Conservation (phyloP, 1,140 invertebrate species). For the Dinoponera quadriceps region DNA sequence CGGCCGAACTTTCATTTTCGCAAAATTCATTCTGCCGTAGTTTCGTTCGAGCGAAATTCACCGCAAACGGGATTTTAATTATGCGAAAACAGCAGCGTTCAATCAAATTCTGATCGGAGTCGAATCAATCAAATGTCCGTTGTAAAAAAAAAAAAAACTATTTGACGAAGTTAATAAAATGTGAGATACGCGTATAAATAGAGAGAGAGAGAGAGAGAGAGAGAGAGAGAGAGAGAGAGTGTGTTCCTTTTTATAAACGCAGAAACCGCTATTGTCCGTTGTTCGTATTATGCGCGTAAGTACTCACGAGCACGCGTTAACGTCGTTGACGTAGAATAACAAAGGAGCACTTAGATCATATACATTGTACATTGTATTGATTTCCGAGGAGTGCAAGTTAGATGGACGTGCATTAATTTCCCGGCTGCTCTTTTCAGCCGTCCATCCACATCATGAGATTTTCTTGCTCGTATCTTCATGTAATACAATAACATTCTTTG, state of each 20-base stretch:
- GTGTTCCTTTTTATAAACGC: conserved; percentile 2
- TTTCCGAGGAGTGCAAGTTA: conserved; percentile 53
- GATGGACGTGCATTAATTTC: conserved; percentile 66
- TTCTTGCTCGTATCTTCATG: conserved; percentile 24
- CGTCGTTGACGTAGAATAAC: conserved; percentile 16
- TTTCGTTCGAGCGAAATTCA: neutral
- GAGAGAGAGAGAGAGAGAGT: neutral
- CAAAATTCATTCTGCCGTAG: too few species aligned
- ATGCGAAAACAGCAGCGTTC: neutral
- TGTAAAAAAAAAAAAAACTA: neutral
- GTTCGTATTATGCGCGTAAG: conserved; percentile 9
- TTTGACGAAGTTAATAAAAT: conserved; percentile 6
- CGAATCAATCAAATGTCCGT: neutral
- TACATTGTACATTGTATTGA: conserved; percentile 56
- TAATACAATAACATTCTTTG: conserved; percentile 24
- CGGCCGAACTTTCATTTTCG: too few species aligned
- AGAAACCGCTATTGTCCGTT: conserved; percentile 2
- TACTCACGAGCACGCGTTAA: neutral
- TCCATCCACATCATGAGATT: conserved; percentile 25
- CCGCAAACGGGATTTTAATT: neutral
- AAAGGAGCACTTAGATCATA: conserved; percentile 67
- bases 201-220: neutral
- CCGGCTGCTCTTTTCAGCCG: conserved; percentile 46
- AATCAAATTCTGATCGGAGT: neutral
- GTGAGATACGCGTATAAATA: neutral